Base-by-base conservation (phyloP, 2,888 invertebrate genomes). In the Theodoxus fluviatilis region DNA sequence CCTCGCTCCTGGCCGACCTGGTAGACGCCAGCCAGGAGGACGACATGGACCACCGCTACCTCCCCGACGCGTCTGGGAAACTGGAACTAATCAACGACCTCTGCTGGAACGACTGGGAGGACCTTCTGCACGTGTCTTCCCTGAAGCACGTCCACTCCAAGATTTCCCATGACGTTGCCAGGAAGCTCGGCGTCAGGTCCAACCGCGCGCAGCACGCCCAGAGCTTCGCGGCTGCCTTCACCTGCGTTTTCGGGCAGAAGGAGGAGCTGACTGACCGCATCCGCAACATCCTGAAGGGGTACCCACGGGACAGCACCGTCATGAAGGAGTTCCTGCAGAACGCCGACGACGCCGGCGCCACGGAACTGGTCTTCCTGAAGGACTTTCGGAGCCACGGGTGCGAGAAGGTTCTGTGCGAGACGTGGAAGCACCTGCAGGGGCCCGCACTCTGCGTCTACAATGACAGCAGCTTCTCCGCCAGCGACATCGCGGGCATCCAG, bases 361-460 rank as follows among this genome's bases (percentile, higher is more conserved):
- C 82, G 3, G 83, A 83, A 71, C 74, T 85, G 6, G 76, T 78
- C 59, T 83, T 86, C 71, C 78, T 85, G 33, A 79, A 78, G 61
- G 85, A 85, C 66, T 74, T 73, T 9, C 72, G 80, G 4, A 67
- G 43, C 1, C 81, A 83, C 38, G 59, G 59, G 1, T 31, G 18
- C 6, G 33, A 68, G 33, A 68, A 40, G 47, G 47, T 68, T 18
- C 40, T 61, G 31, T 74, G 74, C 49, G 47, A 75, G 55, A 74
- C 79, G 2, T 82, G 81, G 79, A 73, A 73, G 76, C 37, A 71
- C 1, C 71, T 85, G 9, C 85, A 86, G 68, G 85, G 84, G 4
- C 85, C 85, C n/a, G 81, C 85, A 0, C 73, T 86, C 15, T 83
- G 82, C 73, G 82, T 85, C 6, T 85, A 78, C 72, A 84, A 85